phyloP scores from a whole-genome alignment of 2,113 vertebrate species.

The Siniperca chuatsi region DNA sequence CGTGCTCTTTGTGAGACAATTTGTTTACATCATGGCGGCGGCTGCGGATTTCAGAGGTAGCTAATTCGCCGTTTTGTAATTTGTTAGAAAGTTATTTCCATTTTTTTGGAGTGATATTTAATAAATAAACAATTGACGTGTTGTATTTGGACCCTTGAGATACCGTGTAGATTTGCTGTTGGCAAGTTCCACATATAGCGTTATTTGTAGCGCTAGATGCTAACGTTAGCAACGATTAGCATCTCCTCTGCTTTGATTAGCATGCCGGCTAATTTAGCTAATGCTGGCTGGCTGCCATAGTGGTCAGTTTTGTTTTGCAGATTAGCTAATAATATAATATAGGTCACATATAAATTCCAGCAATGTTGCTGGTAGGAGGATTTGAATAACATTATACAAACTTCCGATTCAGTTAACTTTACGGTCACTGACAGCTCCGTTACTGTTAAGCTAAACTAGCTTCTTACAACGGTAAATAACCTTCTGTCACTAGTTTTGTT shows the following conservation, averaged over 20 bases:
- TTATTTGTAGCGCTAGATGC: background rate
- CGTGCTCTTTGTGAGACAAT: slow-evolving; percentile 44
- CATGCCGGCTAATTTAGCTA: background rate
- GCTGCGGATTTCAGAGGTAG: slow-evolving; percentile 82
- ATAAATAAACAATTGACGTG: rapidly evolving
- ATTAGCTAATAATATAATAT: background rate
- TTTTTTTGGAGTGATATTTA: background rate
- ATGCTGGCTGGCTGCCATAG: background rate
- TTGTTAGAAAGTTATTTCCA: background rate
- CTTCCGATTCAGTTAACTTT: background rate
- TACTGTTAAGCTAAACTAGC: too few relatives aligned
- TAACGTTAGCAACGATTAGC: slow-evolving; percentile 47
- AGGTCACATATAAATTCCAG: background rate
- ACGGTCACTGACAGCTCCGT: too few relatives aligned
- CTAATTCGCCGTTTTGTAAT: background rate
- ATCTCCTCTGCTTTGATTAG: slow-evolving; percentile 9
- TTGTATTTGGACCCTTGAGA: background rate
- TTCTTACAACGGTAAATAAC: background rate
- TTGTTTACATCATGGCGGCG: slow-evolving; percentile 81
- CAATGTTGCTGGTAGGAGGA: rapidly evolving
- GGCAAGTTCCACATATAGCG: background rate
- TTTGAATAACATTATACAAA: background rate
- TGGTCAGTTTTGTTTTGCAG: background rate
- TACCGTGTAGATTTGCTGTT: background rate
- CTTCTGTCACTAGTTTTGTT: background rate